phyloP scores from a whole-genome alignment of 2,113 vertebrate genomes.

The Bucco capensis region DNA sequence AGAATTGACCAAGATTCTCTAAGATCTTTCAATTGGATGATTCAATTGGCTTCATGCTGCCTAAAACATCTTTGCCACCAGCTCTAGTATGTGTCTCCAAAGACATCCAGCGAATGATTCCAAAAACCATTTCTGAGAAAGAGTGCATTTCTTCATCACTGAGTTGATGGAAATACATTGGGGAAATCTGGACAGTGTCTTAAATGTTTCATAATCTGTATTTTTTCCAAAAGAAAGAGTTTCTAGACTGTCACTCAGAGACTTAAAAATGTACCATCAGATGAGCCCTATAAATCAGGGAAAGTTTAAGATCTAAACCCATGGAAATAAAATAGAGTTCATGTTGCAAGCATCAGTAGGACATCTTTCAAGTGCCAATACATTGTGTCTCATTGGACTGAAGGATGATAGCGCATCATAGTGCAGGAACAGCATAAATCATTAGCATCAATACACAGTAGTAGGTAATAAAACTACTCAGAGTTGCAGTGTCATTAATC shows the following conservation, averaged over 20 bases:
- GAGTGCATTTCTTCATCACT: background rate
- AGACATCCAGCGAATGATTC: background rate
- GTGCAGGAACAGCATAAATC: slow-evolving; percentile 18
- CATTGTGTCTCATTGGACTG: background rate
- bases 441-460: background rate
- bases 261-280: background rate
- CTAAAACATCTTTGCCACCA: background rate
- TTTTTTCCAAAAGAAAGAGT: background rate
- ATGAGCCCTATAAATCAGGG: slow-evolving; percentile 4
- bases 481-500: background rate
- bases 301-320: background rate
- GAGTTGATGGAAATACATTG: background rate
- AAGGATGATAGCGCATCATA: background rate
- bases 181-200: background rate
- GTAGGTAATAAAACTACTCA: background rate
- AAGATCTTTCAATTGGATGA: background rate
- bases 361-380: background rate
- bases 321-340: background rate
- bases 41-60: background rate
- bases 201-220: slow-evolving; percentile 23
- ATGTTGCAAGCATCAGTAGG: background rate
- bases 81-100: background rate
- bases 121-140: background rate
- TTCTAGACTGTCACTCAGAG: background rate
- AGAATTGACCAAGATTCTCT: too few species aligned